Percentiles rank a stretch among this genome's conserved stretches.
Evolutionary conservation across 2,888 invertebrate genomes (phyloP).

Genomic region (Pandemis cinnamomeana): DNA sequence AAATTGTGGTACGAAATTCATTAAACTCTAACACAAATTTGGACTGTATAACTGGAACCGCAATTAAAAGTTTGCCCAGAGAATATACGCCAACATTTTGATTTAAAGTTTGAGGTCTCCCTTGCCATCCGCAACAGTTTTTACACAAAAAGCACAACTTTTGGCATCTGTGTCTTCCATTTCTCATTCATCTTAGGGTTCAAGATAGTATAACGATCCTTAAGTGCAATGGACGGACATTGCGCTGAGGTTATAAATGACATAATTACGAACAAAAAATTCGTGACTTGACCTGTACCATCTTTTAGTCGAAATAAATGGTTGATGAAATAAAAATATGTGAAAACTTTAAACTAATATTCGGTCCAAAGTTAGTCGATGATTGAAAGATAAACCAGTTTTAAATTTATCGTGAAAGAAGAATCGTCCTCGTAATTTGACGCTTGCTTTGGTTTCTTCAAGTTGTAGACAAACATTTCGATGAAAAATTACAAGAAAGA

Average conservation of each 20-base stretch:
- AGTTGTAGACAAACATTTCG: slow-evolving; percentile 1
- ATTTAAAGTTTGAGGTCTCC: slow-evolving; percentile 74
- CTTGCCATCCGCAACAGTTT: slow-evolving; percentile 38
- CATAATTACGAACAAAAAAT: too few species aligned
- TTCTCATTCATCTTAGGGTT: not conserved
- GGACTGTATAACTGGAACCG: slow-evolving; percentile 73
- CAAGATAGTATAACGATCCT: not conserved
- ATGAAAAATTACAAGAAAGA: not conserved
- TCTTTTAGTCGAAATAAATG: too few species aligned
- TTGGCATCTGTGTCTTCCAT: slow-evolving; percentile 19
- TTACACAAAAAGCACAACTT: slow-evolving; percentile 44
- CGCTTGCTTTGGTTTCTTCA: not conserved
- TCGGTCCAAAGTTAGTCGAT: too few species aligned
- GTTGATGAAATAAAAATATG: too few species aligned
- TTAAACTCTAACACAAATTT: slow-evolving; percentile 77
- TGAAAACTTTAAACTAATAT: too few species aligned
- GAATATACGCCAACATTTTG: slow-evolving; percentile 76
- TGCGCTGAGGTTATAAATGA: too few species aligned
- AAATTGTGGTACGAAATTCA: slow-evolving; percentile 71
- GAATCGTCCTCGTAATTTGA: not conserved
- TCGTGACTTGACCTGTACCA: too few species aligned
- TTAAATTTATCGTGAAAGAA: not conserved
- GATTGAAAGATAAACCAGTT: too few species aligned
- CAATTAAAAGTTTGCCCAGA: slow-evolving; percentile 80
- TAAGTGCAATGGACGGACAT: not conserved